Evolutionary conservation across 2,113 vertebrate genomes (phyloP).

Genomic region (Zapus hudsonius): DNA sequence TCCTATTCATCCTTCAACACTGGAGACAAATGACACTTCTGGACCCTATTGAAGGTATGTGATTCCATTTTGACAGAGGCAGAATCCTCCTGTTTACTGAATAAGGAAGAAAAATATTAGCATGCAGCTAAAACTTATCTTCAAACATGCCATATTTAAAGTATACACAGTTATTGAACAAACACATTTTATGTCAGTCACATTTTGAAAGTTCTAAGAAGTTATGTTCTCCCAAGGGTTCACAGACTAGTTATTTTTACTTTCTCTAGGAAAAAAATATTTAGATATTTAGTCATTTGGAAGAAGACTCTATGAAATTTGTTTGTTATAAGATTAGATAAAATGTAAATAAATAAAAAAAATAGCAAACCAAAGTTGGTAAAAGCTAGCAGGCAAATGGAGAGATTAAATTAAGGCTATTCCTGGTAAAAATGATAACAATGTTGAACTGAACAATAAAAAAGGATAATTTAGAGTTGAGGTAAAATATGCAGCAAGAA

Average conservation of each 20-base stretch:
- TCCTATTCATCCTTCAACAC: background rate
- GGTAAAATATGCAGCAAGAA: background rate
- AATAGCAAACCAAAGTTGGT: background rate
- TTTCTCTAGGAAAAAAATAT: background rate
- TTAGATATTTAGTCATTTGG: background rate
- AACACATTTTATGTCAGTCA: background rate
- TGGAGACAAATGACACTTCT: background rate
- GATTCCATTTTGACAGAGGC: background rate
- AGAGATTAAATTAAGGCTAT: background rate
- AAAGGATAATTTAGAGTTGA: background rate
- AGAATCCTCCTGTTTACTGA: background rate
- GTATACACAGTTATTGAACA: background rate
- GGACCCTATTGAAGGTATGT: background rate
- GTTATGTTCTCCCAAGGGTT: background rate
- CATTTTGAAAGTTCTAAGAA: constrained; percentile 19
- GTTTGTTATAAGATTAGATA: background rate
- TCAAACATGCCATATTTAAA: background rate
- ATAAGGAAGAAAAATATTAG: background rate
- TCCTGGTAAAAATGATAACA: background rate
- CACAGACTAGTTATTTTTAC: background rate
- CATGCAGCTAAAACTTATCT: constrained; percentile 4
- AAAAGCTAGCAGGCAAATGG: background rate
- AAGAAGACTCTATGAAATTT: background rate
- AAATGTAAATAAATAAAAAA: background rate
- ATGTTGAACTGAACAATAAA: background rate